Evolutionary conservation across 2,888 invertebrate species (phyloP), one percentile per base, ranked within the genome.

Genomic region (Ophion costatus): DNA sequence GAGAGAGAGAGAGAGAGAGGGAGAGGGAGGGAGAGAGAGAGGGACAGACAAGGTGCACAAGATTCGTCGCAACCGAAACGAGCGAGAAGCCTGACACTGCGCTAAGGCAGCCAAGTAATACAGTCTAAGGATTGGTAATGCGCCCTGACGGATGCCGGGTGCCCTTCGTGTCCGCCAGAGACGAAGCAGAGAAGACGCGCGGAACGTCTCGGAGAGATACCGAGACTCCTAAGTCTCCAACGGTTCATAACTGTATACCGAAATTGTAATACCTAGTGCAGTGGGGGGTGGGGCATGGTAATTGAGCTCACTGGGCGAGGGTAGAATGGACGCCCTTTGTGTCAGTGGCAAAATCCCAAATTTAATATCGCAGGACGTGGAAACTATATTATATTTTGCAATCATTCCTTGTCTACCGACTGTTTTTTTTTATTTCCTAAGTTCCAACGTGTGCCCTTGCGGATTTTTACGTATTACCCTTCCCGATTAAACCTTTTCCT

Each of bases 71-170:
- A 9, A 82, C 87, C 86, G 61, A 63, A 75, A 69, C 38, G 85
- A 85, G 86, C 57, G 76, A 38, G 71, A 69, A 61, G 57, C 20
- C 1, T 69, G 51, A 76, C 73, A 80, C 76, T 80, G 85, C 59
- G 59, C 71, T 75, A 82, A 84, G 82, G 81, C 80, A 86, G 88
- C 87, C 86, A 86, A 87, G 88, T 80, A 79, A 71, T 79, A 79
- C 63, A 84, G 64, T 76, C 64, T 67, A 78, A 78, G 82, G 76
- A 82, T 69, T 84, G 79, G 90, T 90, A 91, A 91, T 91, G 89
- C 89, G 88, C 86, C 86, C 88, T 91, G 91, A 91, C 91, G 90
- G 91, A 91, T 91, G 89, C 89, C 88, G 88, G 86, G 86, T 90
- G 89, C 87, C 76, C 64, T 70, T 71, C 75, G 66, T 70, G 67